Base-by-base conservation (phyloP, 2,888 invertebrate species). In the Drosophila demipolita region DNA sequence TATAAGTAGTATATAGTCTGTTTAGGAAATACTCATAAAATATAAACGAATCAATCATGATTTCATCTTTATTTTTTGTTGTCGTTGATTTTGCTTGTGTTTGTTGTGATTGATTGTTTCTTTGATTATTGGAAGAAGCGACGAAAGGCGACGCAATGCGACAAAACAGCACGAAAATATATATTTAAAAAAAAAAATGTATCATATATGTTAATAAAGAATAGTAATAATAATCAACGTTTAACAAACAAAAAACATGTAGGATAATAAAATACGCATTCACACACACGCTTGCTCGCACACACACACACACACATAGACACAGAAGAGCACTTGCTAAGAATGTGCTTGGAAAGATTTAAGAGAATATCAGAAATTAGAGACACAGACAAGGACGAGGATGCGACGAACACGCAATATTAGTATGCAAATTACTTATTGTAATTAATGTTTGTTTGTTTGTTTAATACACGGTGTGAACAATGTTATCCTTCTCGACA, bases 401-500 rank as follows among this genome's bases (percentile, higher is more conserved):
- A 61, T 35, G 58, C 40, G 38, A 75, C 57, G 70, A 55, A 71
- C 75, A 74, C 58, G 54, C 53, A 63, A 63, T 23, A 45, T 59
- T 62, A 80, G 42, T 63, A 72, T 80, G 80, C 68, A 81, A 53
- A 59, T 68, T 68, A 45, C 55, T 54, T 72, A 42, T 38, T 64
- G 52, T 45, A 45, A 45, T 60, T 53, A 32, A 45, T 40, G 53
- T 48, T 23, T 45, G 54, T 32, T 49, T 67, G 36, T 55, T 45
- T 23, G 48, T 69, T 91, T 93, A 95, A 91, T 94, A 95, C 88
- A 94, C 92, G 71, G 94, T 93, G 85, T 94, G 94, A 69, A 94
- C 94, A 83, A 94, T 94, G 73, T 94, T 94, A 90, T 96, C 96
- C 80, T 97, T 95, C 91, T 98, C 98, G 23, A 98, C 98, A 87